These are phyloP conservation scores for Limnothrissa miodon DNA, from an alignment of 2,113 vertebrate genomes.

Conservation along the genomic window DNA sequence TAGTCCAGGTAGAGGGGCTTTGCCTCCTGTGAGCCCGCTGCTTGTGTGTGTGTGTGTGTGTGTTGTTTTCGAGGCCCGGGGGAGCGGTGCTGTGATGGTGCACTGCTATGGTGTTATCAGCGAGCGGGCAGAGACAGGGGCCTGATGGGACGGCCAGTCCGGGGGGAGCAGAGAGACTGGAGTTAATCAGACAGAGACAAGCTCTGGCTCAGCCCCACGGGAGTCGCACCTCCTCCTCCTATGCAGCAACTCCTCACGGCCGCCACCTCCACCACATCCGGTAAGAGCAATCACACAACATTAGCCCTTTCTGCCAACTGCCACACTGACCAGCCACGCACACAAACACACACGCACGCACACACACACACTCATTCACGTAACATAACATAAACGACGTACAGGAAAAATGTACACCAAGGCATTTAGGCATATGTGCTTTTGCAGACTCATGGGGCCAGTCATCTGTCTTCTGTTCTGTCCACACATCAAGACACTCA, in stretches of 20 bases:
- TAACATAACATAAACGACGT: too few species aligned
- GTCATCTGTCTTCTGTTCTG: background rate
- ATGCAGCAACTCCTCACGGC: background rate
- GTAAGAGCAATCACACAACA: constrained; percentile 10
- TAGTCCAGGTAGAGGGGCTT: background rate
- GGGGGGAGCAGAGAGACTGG: constrained; percentile 59
- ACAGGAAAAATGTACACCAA: background rate
- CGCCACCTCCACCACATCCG: background rate
- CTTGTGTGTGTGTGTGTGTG: constrained; percentile 5
- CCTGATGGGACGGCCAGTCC: constrained; percentile 67
- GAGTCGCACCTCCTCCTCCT: constrained; percentile 56
- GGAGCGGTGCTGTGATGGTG: constrained; percentile 53
- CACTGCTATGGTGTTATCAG: constrained; percentile 74
- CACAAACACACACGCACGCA: background rate
- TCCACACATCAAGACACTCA: background rate
- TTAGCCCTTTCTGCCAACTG: constrained; percentile 22
- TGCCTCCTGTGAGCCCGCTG: constrained; percentile 60
- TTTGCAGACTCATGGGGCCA: background rate
- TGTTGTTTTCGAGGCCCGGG: constrained; percentile 60
- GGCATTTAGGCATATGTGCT: background rate
- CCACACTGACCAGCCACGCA: constrained; percentile 11
- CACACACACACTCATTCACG: too few species aligned
- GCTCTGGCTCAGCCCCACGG: constrained; percentile 63
- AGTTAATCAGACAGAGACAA: constrained; percentile 75
- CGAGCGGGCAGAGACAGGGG: constrained; percentile 64